These are phyloP conservation scores for Gerris buenoi DNA, from an alignment of 1,140 invertebrate genomes.

Conservation along the genomic window DNA sequence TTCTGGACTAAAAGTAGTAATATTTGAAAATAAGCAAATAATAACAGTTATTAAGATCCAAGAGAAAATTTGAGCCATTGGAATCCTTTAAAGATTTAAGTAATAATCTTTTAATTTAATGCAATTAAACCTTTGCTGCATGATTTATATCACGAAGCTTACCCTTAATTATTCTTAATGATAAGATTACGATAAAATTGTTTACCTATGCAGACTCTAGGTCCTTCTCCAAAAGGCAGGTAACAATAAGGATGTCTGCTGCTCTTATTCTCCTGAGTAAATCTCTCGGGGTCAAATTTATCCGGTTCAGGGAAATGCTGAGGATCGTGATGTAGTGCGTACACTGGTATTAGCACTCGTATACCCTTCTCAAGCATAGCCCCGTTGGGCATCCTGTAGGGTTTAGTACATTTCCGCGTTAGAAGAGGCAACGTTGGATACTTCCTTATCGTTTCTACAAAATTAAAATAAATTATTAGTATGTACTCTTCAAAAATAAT, in stretches of 20 bases:
- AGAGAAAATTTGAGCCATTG: too few species aligned
- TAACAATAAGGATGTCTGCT: constrained; percentile 34
- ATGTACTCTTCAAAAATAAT: too few species aligned
- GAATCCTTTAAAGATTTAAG: too few species aligned
- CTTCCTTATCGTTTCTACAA: constrained; percentile 37
- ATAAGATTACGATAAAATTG: too few species aligned
- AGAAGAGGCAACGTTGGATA: constrained; percentile 34
- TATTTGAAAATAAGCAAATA: too few species aligned
- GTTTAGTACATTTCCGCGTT: constrained; percentile 35
- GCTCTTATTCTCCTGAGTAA: constrained; percentile 20
- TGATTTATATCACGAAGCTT: too few species aligned
- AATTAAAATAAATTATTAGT: too few species aligned
- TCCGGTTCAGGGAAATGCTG: constrained; percentile 30
- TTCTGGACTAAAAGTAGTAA: too few species aligned
- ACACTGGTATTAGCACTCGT: constrained; percentile 28
- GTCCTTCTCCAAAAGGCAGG: constrained; percentile 62
- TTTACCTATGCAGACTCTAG: constrained; percentile 56
- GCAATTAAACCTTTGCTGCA: too few species aligned
- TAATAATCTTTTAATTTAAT: too few species aligned
- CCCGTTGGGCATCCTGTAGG: constrained; percentile 23
- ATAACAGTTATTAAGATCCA: too few species aligned
- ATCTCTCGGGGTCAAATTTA: constrained; percentile 30
- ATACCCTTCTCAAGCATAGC: constrained; percentile 24
- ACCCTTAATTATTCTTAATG: too few species aligned
- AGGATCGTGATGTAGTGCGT: constrained; percentile 30